phyloP scores from a whole-genome alignment of 2,113 vertebrate genomes.

The Leptobrachium leishanense region DNA sequence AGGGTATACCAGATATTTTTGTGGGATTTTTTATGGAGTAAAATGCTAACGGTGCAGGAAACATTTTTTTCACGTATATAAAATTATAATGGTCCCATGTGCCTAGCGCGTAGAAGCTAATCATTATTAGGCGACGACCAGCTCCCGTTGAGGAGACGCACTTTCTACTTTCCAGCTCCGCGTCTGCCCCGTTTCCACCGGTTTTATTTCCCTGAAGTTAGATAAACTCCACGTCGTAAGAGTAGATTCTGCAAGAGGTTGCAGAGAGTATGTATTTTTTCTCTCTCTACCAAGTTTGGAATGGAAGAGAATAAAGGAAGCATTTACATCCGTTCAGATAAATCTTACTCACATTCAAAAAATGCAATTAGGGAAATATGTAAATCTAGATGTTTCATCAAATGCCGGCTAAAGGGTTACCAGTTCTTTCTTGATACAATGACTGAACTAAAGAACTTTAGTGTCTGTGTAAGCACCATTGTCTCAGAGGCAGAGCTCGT shows the following conservation, averaged over 20 bases:
- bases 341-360: slow-evolving; percentile 71
- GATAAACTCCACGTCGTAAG: background rate
- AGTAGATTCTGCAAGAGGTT: slow-evolving; percentile 23
- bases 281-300: slow-evolving; percentile 56
- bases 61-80: slow-evolving; percentile 51
- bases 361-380: slow-evolving; percentile 80
- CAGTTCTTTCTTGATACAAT: slow-evolving; percentile 73
- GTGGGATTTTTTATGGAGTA: slow-evolving; percentile 42
- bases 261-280: slow-evolving; percentile 45
- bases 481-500: slow-evolving; percentile 68
- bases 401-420: slow-evolving; percentile 74
- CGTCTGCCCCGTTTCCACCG: slow-evolving; percentile 15
- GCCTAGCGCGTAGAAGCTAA: slow-evolving; percentile 51
- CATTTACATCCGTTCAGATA: slow-evolving; percentile 75
- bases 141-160: slow-evolving; percentile 54
- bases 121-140: slow-evolving; percentile 52
- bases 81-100: slow-evolving; percentile 54
- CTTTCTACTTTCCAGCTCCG: slow-evolving; percentile 39
- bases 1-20: slow-evolving; percentile 43
- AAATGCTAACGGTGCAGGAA: slow-evolving; percentile 51
- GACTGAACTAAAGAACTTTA: slow-evolving; percentile 79
- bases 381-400: slow-evolving; percentile 83
- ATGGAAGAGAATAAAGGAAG: slow-evolving; percentile 63
- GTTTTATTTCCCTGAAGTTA: background rate
- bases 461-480: slow-evolving; percentile 80